A percentile compares a stretch with the other conserved stretches of the same genome.
These are phyloP conservation scores for Himalopsyche anomala DNA, from an alignment of 2,888 invertebrate species.

Conservation along the genomic window DNA sequence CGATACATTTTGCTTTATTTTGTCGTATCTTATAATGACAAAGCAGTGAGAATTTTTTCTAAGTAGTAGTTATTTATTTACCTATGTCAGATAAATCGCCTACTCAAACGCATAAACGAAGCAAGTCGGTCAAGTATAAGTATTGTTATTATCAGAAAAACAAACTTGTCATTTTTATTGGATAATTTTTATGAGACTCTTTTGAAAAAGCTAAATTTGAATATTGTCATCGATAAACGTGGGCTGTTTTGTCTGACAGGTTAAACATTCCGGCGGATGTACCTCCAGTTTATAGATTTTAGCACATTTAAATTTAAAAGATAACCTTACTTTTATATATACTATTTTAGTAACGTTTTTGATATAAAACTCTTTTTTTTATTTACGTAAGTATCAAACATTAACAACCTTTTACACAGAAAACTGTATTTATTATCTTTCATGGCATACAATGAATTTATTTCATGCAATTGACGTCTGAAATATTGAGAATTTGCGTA, in stretches of 20 bases:
- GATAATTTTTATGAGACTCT: slow-evolving; percentile 20
- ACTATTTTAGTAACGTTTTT: too few relatives aligned
- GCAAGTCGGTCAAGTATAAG: not conserved
- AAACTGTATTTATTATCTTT: too few relatives aligned
- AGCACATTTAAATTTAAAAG: not conserved
- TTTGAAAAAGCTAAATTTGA: slow-evolving; percentile 17
- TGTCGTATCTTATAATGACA: not conserved
- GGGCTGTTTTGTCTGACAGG: slow-evolving; percentile 12
- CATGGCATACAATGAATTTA: too few relatives aligned
- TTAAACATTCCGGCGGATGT: slow-evolving; percentile 3
- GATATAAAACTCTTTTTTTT: too few relatives aligned
- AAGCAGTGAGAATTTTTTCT: not conserved
- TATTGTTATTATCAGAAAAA: slow-evolving; percentile 27
- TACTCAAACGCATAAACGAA: slow-evolving; percentile 23
- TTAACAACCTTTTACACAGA: too few relatives aligned
- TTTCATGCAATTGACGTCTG: too few relatives aligned
- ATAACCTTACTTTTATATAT: too few relatives aligned
- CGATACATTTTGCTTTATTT: not conserved
- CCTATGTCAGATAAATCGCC: slow-evolving; percentile 5
- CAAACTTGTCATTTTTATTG: slow-evolving; percentile 40
- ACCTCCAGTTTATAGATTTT: not conserved
- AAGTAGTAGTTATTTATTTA: not conserved
- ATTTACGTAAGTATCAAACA: too few relatives aligned
- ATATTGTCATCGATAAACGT: slow-evolving; percentile 19
- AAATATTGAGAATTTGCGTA: too few relatives aligned